A percentile compares a stretch with the other conserved stretches of the same genome.
phyloP scores from a whole-genome alignment of 2,113 vertebrate species.

The Pedionomus torquatus region DNA sequence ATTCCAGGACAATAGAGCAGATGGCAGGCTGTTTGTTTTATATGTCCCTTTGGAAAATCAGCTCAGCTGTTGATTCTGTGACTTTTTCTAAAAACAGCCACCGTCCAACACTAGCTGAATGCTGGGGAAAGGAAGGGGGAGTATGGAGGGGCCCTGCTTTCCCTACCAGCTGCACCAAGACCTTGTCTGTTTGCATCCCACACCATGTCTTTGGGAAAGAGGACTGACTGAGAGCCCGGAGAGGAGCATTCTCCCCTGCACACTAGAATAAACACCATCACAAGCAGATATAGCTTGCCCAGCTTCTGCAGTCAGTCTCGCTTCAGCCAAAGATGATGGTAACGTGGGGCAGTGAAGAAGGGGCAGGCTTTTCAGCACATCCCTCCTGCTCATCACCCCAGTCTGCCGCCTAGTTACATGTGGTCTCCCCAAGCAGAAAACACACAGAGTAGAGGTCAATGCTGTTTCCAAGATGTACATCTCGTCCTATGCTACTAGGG shows the following conservation, averaged over 20 bases:
- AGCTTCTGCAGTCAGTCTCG: background rate
- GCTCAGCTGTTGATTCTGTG: slow-evolving; percentile 61
- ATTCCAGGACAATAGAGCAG: slow-evolving; percentile 79
- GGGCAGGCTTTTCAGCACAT: background rate
- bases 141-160: background rate
- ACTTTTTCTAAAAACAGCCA: slow-evolving; percentile 72
- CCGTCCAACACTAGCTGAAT: slow-evolving; percentile 7
- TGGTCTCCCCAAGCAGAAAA: background rate
- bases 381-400: background rate
- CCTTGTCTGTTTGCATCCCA: background rate
- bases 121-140: background rate
- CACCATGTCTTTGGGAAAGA: background rate
- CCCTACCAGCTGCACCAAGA: background rate
- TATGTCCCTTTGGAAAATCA: slow-evolving; percentile 69
- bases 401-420: background rate
- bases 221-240: background rate
- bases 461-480: background rate
- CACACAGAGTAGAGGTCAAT: background rate
- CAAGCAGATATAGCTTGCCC: background rate
- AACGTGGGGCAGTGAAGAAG: background rate
- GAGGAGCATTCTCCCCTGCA: background rate
- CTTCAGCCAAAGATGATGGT: background rate
- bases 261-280: background rate
- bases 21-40: slow-evolving; percentile 72
- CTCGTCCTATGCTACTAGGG: background rate